Conservation (phyloP, 2,113 vertebrate species). For the Typhlomys cinereus region DNA sequence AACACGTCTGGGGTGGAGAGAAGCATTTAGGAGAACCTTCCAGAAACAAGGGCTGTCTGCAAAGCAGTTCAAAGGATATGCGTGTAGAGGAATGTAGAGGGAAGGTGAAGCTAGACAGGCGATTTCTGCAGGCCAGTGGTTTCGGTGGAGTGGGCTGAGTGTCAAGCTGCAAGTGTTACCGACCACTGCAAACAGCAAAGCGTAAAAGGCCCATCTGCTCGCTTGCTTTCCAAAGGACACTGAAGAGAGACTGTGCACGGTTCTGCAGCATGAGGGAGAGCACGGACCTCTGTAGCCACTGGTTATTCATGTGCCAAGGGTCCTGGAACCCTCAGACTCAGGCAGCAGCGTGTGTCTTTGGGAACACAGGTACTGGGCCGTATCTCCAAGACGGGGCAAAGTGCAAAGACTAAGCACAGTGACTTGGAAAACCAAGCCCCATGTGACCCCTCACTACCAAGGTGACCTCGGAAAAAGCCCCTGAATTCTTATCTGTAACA, state of each 20-base stretch:
- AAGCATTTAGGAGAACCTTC: neutral
- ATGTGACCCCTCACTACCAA: neutral
- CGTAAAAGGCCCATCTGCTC: neutral
- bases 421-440: neutral
- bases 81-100: neutral
- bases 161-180: constrained; percentile 52
- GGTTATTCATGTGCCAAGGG: neutral
- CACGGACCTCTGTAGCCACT: neutral
- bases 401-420: fast-evolving
- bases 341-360: neutral
- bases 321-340: neutral
- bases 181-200: constrained; percentile 30
- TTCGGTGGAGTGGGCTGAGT: neutral
- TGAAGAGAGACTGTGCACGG: neutral
- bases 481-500: neutral
- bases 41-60: neutral
- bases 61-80: neutral
- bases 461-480: neutral
- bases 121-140: constrained; percentile 28
- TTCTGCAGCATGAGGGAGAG: neutral
- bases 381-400: too few species aligned
- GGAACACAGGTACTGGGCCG: too few species aligned
- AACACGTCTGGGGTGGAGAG: neutral
- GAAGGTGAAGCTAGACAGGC: neutral
- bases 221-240: constrained; percentile 25